Evolutionary conservation across 1,140 invertebrate species (phyloP).

Genomic region (Leptinotarsa lineolata): DNA sequence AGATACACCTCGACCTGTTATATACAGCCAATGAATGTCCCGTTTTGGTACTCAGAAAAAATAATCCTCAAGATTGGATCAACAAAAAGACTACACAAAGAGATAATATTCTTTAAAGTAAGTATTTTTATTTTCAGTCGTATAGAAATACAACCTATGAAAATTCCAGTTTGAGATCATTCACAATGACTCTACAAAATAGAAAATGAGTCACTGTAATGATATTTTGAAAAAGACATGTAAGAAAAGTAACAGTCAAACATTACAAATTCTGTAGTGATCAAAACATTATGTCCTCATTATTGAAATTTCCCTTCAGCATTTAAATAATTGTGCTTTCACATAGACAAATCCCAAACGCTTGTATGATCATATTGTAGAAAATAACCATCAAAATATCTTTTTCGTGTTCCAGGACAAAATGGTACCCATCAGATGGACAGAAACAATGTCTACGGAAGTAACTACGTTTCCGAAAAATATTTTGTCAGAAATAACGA

Average conservation of each 20-base stretch:
- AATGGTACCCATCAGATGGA: conserved; percentile 37
- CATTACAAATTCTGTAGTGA: too few species aligned
- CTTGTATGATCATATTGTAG: too few species aligned
- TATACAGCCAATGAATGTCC: conserved; percentile 35
- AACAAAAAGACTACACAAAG: conserved; percentile 34
- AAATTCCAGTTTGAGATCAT: too few species aligned
- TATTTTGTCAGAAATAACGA: conserved; percentile 26
- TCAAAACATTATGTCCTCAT: too few species aligned
- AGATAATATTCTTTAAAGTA: conserved; percentile 42
- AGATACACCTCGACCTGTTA: conserved; percentile 40
- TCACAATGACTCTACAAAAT: too few species aligned
- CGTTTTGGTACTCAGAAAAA: conserved; percentile 42
- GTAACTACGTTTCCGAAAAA: conserved; percentile 33
- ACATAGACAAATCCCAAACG: too few species aligned
- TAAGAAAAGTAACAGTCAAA: too few species aligned
- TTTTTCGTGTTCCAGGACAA: conserved; percentile 33
- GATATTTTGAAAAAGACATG: too few species aligned
- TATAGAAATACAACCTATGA: too few species aligned
- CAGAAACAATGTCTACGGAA: conserved; percentile 40
- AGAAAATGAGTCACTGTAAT: too few species aligned
- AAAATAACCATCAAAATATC: neutral
- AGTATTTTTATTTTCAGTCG: neutral
- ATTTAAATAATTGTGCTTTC: neutral
- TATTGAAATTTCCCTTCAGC: too few species aligned
- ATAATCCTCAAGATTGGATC: conserved; percentile 37